Percentiles rank a stretch among this genome's conserved stretches.
Evolutionary conservation across 2,113 vertebrate genomes (phyloP).

Genomic region (Smithornis capensis): DNA sequence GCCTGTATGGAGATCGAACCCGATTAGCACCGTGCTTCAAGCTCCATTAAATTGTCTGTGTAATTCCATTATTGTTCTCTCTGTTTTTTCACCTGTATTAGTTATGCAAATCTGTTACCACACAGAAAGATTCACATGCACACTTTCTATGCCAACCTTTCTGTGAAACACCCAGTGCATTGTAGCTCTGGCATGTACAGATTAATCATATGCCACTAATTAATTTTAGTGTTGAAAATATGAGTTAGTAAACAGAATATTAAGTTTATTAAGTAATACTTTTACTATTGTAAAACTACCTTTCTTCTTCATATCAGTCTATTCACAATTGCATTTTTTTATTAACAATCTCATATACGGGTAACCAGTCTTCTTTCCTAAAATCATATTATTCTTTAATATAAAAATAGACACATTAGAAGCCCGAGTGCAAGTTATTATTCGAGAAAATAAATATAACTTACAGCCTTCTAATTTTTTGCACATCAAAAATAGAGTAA

Average conservation of each 20-base stretch:
- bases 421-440: not conserved
- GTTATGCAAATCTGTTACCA: not conserved
- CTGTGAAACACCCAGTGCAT: not conserved
- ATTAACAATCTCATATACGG: not conserved
- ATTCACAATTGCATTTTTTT: not conserved
- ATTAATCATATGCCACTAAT: not conserved
- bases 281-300: not conserved
- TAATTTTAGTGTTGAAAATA: not conserved
- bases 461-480: not conserved
- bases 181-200: not conserved
- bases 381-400: not conserved
- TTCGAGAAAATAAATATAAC: not conserved
- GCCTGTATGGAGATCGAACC: not conserved
- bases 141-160: not conserved
- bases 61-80: not conserved
- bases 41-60: not conserved
- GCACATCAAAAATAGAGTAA: not conserved
- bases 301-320: not conserved
- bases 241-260: not conserved
- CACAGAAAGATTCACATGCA: not conserved
- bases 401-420: not conserved
- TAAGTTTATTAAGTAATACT: not conserved
- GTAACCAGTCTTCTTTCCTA: not conserved
- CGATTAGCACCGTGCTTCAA: not conserved
- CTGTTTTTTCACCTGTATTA: not conserved